Evolutionary conservation across 2,888 invertebrate genomes (phyloP).

Genomic region (Erebia palarica): DNA sequence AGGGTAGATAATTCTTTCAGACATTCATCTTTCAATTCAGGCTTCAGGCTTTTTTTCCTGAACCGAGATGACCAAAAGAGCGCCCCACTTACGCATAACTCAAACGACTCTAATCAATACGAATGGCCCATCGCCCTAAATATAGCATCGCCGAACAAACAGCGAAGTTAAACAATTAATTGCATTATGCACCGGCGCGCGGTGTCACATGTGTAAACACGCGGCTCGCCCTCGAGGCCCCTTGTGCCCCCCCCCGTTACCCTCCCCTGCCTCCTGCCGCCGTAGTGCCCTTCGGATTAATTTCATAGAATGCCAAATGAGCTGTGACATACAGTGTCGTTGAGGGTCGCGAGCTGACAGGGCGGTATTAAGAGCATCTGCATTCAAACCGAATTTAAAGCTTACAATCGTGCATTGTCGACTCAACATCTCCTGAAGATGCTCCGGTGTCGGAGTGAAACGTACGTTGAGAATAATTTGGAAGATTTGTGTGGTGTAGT

Average conservation of each 20-base stretch:
- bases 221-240: constrained; percentile 42
- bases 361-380: constrained; percentile 37
- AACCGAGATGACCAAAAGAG: too few species aligned
- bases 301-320: constrained; percentile 80
- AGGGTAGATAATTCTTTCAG: background rate
- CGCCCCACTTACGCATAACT: background rate
- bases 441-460: too few species aligned
- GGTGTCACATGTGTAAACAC: constrained; percentile 67
- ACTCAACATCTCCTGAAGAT: too few species aligned
- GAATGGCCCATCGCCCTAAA: constrained; percentile 22
- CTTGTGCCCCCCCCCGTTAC: constrained; percentile 37
- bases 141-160: constrained; percentile 50
- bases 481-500: too few species aligned
- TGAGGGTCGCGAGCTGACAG: constrained; percentile 8
- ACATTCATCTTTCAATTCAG: background rate
- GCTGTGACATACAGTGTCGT: constrained; percentile 59
- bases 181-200: constrained; percentile 58
- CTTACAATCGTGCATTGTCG: too few species aligned
- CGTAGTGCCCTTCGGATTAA: constrained; percentile 73
- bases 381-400: background rate
- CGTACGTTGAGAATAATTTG: too few species aligned
- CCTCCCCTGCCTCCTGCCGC: constrained; percentile 39
- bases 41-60: too few species aligned
- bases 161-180: constrained; percentile 62
- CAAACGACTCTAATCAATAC: background rate